Evolutionary conservation across 2,888 invertebrate genomes (phyloP).

Genomic region (Phalangium opilio): DNA sequence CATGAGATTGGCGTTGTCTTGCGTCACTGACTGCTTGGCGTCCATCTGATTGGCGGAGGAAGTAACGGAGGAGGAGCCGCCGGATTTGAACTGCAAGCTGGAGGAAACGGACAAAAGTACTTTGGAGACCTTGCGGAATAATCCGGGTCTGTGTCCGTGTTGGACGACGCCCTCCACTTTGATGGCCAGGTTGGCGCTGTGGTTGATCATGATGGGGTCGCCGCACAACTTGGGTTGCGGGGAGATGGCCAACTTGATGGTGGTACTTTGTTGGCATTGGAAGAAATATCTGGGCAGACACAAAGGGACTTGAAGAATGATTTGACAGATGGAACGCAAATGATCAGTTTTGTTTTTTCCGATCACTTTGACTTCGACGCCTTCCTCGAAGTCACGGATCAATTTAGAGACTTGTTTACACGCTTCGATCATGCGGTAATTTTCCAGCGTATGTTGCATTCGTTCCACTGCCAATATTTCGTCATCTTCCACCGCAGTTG

Average conservation of each 20-base stretch:
- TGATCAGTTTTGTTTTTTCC: conserved; percentile 26
- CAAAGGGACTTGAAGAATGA: conserved; percentile 46
- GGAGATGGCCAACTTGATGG: conserved; percentile 61
- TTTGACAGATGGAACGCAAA: conserved; percentile 30
- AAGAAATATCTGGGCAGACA: conserved; percentile 63
- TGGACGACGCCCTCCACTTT: conserved; percentile 87
- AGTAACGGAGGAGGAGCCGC: conserved; percentile 1
- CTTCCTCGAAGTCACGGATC: conserved; percentile 11
- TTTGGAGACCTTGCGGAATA: conserved; percentile 52
- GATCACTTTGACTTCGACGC: conserved; percentile 12
- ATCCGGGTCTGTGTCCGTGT: conserved; percentile 41
- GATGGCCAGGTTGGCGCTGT: conserved; percentile 69
- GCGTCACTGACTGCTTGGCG: conserved; percentile 7
- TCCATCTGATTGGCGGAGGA: conserved; percentile 4
- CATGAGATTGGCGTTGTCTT: conserved; percentile 33
- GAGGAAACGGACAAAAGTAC: conserved; percentile 48
- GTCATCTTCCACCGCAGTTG: conserved; percentile 10
- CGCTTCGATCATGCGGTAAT: conserved; percentile 14
- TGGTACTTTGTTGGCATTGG: conserved; percentile 67
- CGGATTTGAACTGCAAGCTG: conserved; percentile 25
- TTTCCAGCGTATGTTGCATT: conserved; percentile 14
- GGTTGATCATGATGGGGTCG: conserved; percentile 67
- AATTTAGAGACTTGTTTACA: conserved; percentile 13
- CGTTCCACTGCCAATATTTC: conserved; percentile 13
- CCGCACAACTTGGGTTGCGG: conserved; percentile 62